These are phyloP conservation scores for Fragum whitleyi DNA, from an alignment of 2,888 invertebrate genomes.

Conservation along the genomic window DNA sequence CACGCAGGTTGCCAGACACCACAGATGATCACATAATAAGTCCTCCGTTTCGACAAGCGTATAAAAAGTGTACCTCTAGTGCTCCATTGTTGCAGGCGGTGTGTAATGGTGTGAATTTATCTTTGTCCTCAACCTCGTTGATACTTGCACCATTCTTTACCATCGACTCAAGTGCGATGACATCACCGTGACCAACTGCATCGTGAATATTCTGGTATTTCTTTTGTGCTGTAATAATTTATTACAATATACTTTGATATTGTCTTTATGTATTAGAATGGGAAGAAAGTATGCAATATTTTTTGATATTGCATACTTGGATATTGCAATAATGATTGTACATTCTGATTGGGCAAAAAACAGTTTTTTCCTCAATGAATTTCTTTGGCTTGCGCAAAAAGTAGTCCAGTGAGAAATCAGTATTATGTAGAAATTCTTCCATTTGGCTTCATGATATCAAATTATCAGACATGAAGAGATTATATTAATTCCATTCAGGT, in stretches of 20 bases:
- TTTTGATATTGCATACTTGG: too few species aligned
- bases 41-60: too few species aligned
- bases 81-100: conserved; percentile 84
- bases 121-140: conserved; percentile 84
- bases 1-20: too few species aligned
- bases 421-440: too few species aligned
- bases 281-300: background rate
- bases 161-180: conserved; percentile 82
- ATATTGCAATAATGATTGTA: background rate
- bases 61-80: conserved; percentile 81
- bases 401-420: too few species aligned
- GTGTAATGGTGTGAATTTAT: conserved; percentile 85
- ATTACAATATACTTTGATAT: too few species aligned
- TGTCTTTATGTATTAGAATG: too few species aligned
- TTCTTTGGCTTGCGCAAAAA: too few species aligned
- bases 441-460: too few species aligned
- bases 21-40: too few species aligned
- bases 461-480: too few species aligned
- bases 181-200: conserved; percentile 80
- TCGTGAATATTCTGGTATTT: conserved; percentile 76
- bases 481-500: too few species aligned
- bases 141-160: conserved; percentile 85
- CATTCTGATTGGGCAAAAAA: background rate
- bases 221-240: conserved; percentile 64
- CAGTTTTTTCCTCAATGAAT: background rate